Base-by-base conservation (phyloP, 2,797 vertebrate species). In the Meda fulgida region DNA sequence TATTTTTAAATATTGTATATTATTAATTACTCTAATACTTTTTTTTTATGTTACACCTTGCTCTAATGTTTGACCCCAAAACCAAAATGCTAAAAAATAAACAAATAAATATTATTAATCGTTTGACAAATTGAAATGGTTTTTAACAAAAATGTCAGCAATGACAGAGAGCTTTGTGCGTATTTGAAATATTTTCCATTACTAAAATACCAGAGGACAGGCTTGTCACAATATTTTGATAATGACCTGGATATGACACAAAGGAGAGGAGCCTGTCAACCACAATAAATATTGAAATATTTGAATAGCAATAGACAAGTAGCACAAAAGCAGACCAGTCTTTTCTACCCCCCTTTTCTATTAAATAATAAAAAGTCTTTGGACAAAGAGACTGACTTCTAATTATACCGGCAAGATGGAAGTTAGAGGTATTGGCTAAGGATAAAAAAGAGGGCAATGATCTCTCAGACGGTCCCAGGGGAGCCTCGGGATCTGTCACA, bases 401-500 rank as follows among this genome's bases (percentile, higher is more conserved):
- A 65, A 85, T 79, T 80, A 65, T 72, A 43, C 8, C 7, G 1
- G 10, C 67, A 65, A 85, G 67, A 80, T 80, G 60, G 70, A 67
- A 53, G 71, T 18, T 53, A 65, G 60, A 81, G 19, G 43, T 81
- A 46, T 76, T 70, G 84, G 70, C 67, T 40, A 11, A 66, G 71
- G 84, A 85, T 80, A 40, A 77, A 83, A 69, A 66, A 60, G 18
- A 48, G 66, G 46, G 21, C 65, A 36, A 36, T 36, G 38, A 83
- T 69, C 36, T 66, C 40, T 79, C 40, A 77, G 79, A 43, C 19
- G 18, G 46, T 69, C 78, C 65, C 78, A 29, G 8, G 18, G 67
- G 71, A 43, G n/a, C 71, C 36, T 63, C 26, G 40, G 46, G 43
- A 38, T 29, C 66, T 16, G 66, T 71, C 66, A 84, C 72, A 65